Evolutionary conservation across 1,140 invertebrate species (phyloP).

Genomic region (Contarinia nasturtii): DNA sequence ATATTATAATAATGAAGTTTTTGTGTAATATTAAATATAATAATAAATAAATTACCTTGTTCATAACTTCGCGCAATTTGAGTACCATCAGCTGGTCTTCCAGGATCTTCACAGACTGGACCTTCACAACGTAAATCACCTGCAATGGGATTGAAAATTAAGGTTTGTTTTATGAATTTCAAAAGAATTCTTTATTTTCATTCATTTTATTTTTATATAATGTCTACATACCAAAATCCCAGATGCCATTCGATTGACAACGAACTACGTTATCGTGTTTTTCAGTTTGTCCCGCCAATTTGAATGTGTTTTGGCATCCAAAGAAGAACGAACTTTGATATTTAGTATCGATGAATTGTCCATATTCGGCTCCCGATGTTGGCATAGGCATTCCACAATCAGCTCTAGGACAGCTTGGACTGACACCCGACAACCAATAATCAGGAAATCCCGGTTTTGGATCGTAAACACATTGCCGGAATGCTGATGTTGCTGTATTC

Average conservation of each 20-base stretch:
- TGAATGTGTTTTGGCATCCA: conserved; percentile 90
- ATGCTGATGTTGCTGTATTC: conserved; percentile 58
- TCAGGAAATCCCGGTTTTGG: conserved; percentile 72
- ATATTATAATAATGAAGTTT: too few species aligned
- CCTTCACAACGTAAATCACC: conserved; percentile 86
- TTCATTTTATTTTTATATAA: too few species aligned
- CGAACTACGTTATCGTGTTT: conserved; percentile 79
- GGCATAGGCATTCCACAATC: conserved; percentile 74
- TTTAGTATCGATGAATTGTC: conserved; percentile 67
- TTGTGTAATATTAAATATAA: too few species aligned
- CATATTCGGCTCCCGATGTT: conserved; percentile 83
- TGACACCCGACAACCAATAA: conserved; percentile 78
- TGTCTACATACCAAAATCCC: conserved; percentile 99
- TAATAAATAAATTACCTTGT: conserved; percentile 35
- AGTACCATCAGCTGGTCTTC: conserved; percentile 74
- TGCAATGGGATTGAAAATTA: too few species aligned
- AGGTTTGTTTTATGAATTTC: too few species aligned
- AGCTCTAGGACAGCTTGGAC: conserved; percentile 67
- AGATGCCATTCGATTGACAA: conserved; percentile 79
- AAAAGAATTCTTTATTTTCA: too few species aligned
- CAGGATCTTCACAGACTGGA: conserved; percentile 88
- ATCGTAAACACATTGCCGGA: conserved; percentile 90
- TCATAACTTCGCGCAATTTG: conserved; percentile 84
- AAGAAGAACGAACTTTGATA: conserved; percentile 90
- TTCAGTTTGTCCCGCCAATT: conserved; percentile 76